These are phyloP conservation scores for Protodeltote pygarga DNA, from an alignment of 2,888 invertebrate species.

Conservation along the genomic window DNA sequence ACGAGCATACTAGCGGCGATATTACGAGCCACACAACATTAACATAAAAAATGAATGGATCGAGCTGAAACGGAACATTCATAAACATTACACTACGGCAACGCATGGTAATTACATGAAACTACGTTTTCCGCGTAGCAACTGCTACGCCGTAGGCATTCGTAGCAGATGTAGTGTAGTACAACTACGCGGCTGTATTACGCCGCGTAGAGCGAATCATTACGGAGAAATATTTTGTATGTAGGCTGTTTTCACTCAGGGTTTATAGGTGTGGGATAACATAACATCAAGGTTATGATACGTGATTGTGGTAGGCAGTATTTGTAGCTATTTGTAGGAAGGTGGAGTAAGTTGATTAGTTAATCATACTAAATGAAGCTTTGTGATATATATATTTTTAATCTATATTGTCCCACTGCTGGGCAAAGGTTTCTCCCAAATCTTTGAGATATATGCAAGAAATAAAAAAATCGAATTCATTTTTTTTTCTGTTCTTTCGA, in stretches of 20 bases:
- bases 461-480: no score
- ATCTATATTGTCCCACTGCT: no score
- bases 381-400: no score
- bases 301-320: conserved; percentile 13
- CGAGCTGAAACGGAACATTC: conserved; percentile 32
- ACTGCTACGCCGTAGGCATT: conserved; percentile 37
- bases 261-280: conserved; percentile 25
- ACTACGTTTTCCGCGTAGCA: conserved; percentile 32
- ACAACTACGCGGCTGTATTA: conserved; percentile 36
- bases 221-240: conserved; percentile 39
- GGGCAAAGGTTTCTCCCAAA: no score
- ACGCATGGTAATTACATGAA: conserved; percentile 25
- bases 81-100: conserved; percentile 33
- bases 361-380: no score
- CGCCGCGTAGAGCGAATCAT: conserved; percentile 21
- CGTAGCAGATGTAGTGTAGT: conserved; percentile 39
- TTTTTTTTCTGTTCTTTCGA: no score
- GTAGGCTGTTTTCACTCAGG: conserved; percentile 29
- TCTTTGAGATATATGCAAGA: no score
- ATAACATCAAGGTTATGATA: conserved; percentile 29
- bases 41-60: conserved; percentile 31
- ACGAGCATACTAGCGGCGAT: conserved; percentile 32
- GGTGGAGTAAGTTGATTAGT: no score
- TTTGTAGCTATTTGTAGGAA: neutral
- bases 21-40: conserved; percentile 19